These are phyloP conservation scores for Meriones psammophilus DNA, from an alignment of 2,797 vertebrate species.

Conservation along the genomic window DNA sequence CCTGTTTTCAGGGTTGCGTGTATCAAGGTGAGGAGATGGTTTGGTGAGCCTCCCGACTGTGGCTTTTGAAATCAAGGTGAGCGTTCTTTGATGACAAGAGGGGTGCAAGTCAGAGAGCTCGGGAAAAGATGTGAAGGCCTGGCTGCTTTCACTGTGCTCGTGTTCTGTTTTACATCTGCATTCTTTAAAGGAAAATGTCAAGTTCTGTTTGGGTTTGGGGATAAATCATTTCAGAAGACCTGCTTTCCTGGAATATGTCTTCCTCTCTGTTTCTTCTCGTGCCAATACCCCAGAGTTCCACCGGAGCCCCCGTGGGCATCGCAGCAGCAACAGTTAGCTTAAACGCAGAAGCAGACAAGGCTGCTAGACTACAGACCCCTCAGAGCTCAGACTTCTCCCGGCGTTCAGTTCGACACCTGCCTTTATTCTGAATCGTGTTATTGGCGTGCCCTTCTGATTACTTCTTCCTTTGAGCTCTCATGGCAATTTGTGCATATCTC, in stretches of 20 bases:
- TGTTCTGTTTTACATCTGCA: background rate
- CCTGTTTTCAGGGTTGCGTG: background rate
- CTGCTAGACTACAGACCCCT: background rate
- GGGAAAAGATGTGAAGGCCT: background rate
- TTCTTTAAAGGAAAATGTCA: constrained; percentile 51
- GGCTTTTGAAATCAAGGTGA: constrained; percentile 63
- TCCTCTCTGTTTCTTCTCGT: background rate
- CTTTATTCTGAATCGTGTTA: background rate
- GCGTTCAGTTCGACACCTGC: background rate
- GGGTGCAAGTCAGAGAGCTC: constrained; percentile 40
- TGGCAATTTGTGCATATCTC: background rate
- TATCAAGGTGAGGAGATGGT: background rate
- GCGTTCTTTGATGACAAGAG: constrained; percentile 70
- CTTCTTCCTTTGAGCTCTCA: constrained; percentile 44
- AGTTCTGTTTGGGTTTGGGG: constrained; percentile 25
- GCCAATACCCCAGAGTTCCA: background rate
- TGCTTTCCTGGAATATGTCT: background rate
- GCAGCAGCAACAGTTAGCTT: background rate
- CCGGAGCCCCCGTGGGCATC: background rate
- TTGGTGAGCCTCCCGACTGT: constrained; percentile 22
- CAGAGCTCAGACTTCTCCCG: background rate
- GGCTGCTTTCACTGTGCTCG: background rate
- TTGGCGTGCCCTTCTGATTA: background rate
- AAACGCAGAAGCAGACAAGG: background rate
- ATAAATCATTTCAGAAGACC: constrained; percentile 56